Evolutionary conservation across 92 coral and sea anemone genomes (phyloP).

Genomic region (Zoanthus sansibaricus): DNA sequence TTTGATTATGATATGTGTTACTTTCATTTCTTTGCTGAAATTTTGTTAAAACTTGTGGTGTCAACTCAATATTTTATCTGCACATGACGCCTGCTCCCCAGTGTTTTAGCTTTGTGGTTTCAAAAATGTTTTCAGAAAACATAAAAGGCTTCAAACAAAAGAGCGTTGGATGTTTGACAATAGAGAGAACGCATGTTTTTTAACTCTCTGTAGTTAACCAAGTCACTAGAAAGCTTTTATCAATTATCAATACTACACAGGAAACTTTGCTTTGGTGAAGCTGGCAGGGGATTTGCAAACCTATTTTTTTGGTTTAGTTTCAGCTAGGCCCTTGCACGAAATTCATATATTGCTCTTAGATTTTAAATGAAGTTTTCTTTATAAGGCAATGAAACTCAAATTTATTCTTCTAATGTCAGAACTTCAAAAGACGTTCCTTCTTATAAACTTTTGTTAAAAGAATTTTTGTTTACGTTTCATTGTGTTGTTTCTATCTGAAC

Average conservation of each 20-base stretch:
- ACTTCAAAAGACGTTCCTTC: not conserved
- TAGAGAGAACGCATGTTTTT: constrained; percentile 7
- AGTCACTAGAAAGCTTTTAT: constrained; percentile 19
- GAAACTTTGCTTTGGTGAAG: constrained; percentile 50
- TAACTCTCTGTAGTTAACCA: constrained; percentile 22
- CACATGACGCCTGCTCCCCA: constrained; percentile 27
- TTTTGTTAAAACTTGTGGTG: not conserved
- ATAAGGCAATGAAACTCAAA: not conserved
- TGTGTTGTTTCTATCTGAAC: not conserved
- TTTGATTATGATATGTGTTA: not conserved
- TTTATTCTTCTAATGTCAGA: not conserved
- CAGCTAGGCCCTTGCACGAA: constrained; percentile 6
- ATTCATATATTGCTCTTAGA: not conserved
- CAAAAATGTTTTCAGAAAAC: constrained; percentile 42
- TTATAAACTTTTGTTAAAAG: not conserved
- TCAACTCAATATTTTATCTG: constrained; percentile 18
- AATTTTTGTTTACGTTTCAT: not conserved
- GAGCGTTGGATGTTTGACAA: constrained; percentile 36
- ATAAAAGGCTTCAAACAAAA: constrained; percentile 16
- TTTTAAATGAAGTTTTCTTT: not conserved
- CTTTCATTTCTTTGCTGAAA: not conserved
- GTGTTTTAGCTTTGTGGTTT: constrained; percentile 11
- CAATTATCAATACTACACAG: constrained; percentile 22
- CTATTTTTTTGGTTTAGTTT: not conserved
- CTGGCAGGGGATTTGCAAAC: constrained; percentile 26